Conservation (phyloP, 23 tunicate genomes). For the Halocynthia roretzi region DNA sequence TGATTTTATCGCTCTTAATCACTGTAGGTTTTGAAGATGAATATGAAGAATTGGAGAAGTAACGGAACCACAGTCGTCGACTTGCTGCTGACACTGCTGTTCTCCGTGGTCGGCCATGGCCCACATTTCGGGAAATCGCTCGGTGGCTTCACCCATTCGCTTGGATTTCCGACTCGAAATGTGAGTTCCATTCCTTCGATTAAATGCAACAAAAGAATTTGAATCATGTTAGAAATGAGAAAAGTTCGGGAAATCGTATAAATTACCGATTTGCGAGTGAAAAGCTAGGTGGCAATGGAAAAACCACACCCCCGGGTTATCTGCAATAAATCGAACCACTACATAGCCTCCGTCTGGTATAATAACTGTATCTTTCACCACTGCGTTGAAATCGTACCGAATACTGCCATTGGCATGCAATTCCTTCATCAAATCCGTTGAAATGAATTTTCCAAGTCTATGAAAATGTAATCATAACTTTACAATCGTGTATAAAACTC, state of each 20-base stretch:
- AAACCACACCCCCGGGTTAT: constrained; percentile 93
- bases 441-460: constrained; percentile 33
- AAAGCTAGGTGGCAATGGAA: constrained; percentile 92
- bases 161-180: constrained; percentile 48
- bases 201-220: neutral
- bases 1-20: too few species aligned
- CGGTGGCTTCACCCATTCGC: constrained; percentile 34
- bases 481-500: too few species aligned
- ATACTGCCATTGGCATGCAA: constrained; percentile 51
- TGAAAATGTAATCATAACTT: neutral
- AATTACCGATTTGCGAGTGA: constrained; percentile 77
- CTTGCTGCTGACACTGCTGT: too few species aligned
- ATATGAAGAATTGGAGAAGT: too few species aligned
- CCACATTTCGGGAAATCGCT: constrained; percentile 74
- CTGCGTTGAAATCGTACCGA: constrained; percentile 34
- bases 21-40: too few species aligned
- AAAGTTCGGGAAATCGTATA: neutral
- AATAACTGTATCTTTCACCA: constrained; percentile 81
- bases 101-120: constrained; percentile 27
- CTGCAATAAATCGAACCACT: constrained; percentile 61
- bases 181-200: constrained; percentile 67
- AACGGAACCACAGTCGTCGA: too few species aligned
- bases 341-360: constrained; percentile 94
- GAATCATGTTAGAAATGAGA: neutral
- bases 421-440: constrained; percentile 35